These are phyloP conservation scores for Triplophysa dalaica DNA, from an alignment of 2,113 vertebrate genomes.

Conservation along the genomic window DNA sequence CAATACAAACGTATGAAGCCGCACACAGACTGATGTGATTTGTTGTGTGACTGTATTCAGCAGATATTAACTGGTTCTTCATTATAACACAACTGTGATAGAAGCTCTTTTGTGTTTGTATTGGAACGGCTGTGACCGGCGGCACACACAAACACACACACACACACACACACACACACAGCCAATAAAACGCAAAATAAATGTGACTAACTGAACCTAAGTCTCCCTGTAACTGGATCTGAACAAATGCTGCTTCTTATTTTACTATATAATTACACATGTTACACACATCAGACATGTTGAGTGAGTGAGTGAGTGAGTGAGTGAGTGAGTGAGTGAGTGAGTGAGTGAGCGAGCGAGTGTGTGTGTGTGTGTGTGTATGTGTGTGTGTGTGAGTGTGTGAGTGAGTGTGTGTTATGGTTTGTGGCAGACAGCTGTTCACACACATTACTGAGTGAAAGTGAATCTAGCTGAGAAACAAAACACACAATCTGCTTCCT, in stretches of 20 bases:
- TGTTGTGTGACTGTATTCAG: neutral
- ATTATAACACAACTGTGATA: constrained; percentile 2
- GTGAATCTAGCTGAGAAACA: constrained; percentile 68
- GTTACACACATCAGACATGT: too few relatives aligned
- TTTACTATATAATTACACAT: too few relatives aligned
- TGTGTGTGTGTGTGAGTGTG: too few relatives aligned
- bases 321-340: too few relatives aligned
- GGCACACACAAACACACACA: neutral
- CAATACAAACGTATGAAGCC: neutral
- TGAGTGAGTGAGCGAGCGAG: too few relatives aligned
- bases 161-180: neutral
- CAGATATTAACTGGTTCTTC: neutral
- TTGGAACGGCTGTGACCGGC: constrained; percentile 28
- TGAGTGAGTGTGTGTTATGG: too few relatives aligned
- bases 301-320: too few relatives aligned
- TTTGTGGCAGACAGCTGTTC: constrained; percentile 64
- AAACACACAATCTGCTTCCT: constrained; percentile 52
- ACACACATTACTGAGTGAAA: constrained; percentile 66
- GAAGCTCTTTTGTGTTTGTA: constrained; percentile 22
- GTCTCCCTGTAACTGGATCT: neutral
- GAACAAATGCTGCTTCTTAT: too few relatives aligned
- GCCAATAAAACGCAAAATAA: too few relatives aligned
- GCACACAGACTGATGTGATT: neutral
- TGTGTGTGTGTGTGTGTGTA: too few relatives aligned
- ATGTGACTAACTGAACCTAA: too few relatives aligned